Base-by-base conservation (phyloP, 2,888 invertebrate genomes). In the Zygothrica quintamaculata region DNA sequence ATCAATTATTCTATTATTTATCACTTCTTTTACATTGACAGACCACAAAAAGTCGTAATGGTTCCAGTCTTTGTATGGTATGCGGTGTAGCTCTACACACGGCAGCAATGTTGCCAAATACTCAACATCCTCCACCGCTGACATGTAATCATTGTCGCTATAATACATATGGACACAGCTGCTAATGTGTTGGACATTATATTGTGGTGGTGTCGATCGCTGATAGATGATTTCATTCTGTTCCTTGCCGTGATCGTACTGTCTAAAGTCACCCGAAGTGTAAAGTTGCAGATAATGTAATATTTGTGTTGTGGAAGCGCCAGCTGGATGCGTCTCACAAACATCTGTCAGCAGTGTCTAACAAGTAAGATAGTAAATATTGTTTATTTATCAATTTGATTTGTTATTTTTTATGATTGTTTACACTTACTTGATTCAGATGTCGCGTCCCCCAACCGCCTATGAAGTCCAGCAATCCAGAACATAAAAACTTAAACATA, bases 31-130 rank as follows among this genome's bases (percentile, higher is more conserved):
- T 0, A 93, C 93, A 80, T 94, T 92, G 9, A 92, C 92, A 3
- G 93, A 95, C 93, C 93, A 94, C 68, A 94, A 86, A 85, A 94
- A 95, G 87, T 95, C 95, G 69, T 95, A 89, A 87, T 95, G 95
- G 76, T 93, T 94, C 89, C 94, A 95, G 25, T 90, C 90, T 11
- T 84, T 84, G 59, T 92, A 90, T 0, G 92, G 88, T 1, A 94
- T 90, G 29, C 91, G 90, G 85, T 92, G 91, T 25, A 90, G 90
- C 0, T 91, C 91, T 0, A 91, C 80, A 68, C 93, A 93, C 0
- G 92, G 92, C n/a, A 95, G 84, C 43, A 91, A 78, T 0, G 75
- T 79, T 31, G 90, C 88, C 58, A 92, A 70, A 44, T 89, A 90
- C 3, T 91, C 72, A 0, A 94, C 93, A 70, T 94, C 94, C 13